Conservation (phyloP, 2,113 vertebrate genomes). For the Podiceps cristatus region DNA sequence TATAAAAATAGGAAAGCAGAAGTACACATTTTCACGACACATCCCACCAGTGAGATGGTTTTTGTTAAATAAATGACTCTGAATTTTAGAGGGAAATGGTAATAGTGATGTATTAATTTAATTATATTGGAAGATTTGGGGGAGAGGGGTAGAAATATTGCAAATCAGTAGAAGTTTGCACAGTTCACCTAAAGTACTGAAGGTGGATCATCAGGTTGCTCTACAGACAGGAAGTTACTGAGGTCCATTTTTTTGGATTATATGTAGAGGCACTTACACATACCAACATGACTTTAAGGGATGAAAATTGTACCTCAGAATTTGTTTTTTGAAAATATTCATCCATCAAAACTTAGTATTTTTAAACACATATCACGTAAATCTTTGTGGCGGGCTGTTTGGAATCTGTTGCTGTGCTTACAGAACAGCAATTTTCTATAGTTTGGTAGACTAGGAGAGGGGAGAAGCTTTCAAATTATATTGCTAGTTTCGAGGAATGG, state of each 20-base stretch:
- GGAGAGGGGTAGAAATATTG: not conserved
- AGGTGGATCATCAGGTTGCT: not conserved
- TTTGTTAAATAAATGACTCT: not conserved
- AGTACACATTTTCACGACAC: not conserved
- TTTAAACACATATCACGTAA: not conserved
- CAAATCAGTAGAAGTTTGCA: not conserved
- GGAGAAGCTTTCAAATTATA: not conserved
- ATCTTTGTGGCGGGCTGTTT: not conserved
- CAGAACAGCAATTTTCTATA: not conserved
- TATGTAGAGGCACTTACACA: not conserved
- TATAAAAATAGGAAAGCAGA: no score
- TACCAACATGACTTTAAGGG: not conserved
- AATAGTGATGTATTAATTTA: not conserved
- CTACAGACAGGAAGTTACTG: not conserved
- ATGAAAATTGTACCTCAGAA: not conserved
- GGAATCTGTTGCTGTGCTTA: not conserved
- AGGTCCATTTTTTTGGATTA: not conserved
- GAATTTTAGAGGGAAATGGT: not conserved
- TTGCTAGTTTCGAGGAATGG: not conserved
- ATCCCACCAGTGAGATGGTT: not conserved
- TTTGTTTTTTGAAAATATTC: not conserved
- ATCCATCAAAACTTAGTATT: not conserved
- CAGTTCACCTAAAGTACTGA: not conserved
- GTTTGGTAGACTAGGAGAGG: not conserved
- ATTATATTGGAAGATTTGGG: not conserved